Conservation (phyloP, 2,797 vertebrate species). For the Sitta carolinensis region DNA sequence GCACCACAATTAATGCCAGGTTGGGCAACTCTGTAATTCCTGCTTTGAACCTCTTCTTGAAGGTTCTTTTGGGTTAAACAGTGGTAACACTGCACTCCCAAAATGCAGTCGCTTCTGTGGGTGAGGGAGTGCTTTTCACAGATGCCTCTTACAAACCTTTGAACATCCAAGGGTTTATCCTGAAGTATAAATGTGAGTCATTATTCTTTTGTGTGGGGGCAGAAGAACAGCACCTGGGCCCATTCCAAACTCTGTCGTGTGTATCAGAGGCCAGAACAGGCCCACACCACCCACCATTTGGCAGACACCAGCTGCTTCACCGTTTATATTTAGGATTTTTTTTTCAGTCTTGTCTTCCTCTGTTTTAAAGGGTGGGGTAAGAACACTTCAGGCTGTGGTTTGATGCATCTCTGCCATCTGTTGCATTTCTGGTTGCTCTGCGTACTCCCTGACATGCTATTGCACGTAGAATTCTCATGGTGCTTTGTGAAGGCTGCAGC, state of each 20-base stretch:
- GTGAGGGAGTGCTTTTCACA: conserved; percentile 10
- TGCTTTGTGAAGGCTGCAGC: not conserved
- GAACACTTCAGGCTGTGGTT: conserved; percentile 10
- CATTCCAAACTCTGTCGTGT: conserved; percentile 3
- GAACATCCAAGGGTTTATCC: conserved; percentile 30
- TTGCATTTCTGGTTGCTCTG: not conserved
- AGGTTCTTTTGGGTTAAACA: not conserved
- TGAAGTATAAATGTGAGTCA: conserved; percentile 48
- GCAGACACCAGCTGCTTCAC: conserved; percentile 59
- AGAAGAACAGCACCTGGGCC: conserved; percentile 59
- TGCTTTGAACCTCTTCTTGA: not conserved
- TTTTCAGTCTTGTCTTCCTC: conserved; percentile 25
- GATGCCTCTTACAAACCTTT: conserved; percentile 20
- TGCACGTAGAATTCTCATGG: not conserved
- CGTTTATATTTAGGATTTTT: conserved; percentile 48
- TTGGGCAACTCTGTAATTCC: not conserved
- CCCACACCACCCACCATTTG: conserved; percentile 49
- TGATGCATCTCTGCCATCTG: conserved; percentile 30
- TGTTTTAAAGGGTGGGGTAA: conserved; percentile 27
- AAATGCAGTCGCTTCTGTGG: not conserved
- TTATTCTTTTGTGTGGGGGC: conserved; percentile 58
- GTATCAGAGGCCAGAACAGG: conserved; percentile 39
- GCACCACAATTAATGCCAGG: not conserved
- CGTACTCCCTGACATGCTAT: not conserved
- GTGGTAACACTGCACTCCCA: not conserved